Evolutionary conservation across 2,888 invertebrate species (phyloP).

Genomic region (Papilio elwesi): DNA sequence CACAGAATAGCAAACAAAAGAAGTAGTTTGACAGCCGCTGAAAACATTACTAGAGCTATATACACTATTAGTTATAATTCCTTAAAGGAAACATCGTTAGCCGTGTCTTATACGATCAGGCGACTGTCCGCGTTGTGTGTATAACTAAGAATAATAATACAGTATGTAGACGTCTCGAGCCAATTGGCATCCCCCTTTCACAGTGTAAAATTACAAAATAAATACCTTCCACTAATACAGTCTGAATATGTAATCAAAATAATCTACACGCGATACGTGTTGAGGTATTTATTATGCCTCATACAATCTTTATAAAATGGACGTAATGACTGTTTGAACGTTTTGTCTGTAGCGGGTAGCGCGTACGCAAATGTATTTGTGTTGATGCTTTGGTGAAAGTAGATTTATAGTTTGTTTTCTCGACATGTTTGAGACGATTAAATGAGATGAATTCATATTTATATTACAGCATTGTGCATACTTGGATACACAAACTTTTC

Average conservation of each 20-base stretch:
- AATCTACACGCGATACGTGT: conserved; percentile 31
- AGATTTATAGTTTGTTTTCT: conserved; percentile 29
- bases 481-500: not conserved
- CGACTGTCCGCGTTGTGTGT: no score
- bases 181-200: not conserved
- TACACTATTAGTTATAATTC: no score
- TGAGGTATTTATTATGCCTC: conserved; percentile 32
- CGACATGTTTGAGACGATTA: conserved; percentile 7
- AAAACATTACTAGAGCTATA: no score
- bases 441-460: not conserved
- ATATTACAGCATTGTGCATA: not conserved
- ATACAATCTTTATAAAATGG: conserved; percentile 29
- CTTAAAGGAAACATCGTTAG: no score
- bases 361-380: conserved; percentile 22
- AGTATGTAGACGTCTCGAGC: not conserved
- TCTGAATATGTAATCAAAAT: conserved; percentile 28
- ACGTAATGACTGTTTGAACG: conserved; percentile 16
- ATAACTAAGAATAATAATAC: not conserved
- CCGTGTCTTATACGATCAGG: no score
- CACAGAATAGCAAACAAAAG: no score
- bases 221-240: conserved; percentile 7
- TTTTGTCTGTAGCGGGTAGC: not conserved
- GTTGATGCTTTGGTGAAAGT: conserved; percentile 33
- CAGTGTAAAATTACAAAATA: conserved; percentile 13
- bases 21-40: no score